Evolutionary conservation across 2,797 vertebrate species (phyloP).

Genomic region (Hypotaenidia philippensis): DNA sequence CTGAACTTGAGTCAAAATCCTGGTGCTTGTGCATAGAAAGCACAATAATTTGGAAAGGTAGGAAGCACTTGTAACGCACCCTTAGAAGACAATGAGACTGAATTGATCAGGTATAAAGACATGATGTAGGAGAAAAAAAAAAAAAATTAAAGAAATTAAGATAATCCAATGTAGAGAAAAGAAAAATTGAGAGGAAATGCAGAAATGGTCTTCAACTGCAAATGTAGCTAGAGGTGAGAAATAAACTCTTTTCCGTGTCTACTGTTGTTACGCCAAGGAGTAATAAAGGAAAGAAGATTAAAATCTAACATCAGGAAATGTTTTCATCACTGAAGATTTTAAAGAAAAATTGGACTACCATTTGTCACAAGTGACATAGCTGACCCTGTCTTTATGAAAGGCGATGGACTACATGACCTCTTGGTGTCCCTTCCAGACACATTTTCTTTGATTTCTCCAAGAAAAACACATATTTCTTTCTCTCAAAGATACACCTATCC

Average conservation of each 20-base stretch:
- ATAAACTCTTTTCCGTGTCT: neutral
- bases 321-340: neutral
- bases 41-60: neutral
- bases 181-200: neutral
- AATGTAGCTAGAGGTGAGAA: neutral
- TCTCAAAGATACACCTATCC: neutral
- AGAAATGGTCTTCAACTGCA: neutral
- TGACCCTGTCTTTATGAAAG: slow-evolving; percentile 41
- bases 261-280: neutral
- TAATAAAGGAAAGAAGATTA: slow-evolving; percentile 18
- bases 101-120: neutral
- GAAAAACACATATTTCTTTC: neutral
- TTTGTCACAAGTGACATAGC: slow-evolving; percentile 20
- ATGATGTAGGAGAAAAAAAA: neutral
- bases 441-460: neutral
- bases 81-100: neutral
- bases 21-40: neutral
- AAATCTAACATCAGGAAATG: neutral
- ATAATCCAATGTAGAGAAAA: neutral
- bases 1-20: neutral
- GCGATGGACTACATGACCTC: neutral
- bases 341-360: neutral
- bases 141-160: neutral
- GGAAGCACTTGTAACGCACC: neutral
- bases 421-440: neutral